phyloP scores from a whole-genome alignment of 2,888 invertebrate species.

The Notocelia uddmanniana region DNA sequence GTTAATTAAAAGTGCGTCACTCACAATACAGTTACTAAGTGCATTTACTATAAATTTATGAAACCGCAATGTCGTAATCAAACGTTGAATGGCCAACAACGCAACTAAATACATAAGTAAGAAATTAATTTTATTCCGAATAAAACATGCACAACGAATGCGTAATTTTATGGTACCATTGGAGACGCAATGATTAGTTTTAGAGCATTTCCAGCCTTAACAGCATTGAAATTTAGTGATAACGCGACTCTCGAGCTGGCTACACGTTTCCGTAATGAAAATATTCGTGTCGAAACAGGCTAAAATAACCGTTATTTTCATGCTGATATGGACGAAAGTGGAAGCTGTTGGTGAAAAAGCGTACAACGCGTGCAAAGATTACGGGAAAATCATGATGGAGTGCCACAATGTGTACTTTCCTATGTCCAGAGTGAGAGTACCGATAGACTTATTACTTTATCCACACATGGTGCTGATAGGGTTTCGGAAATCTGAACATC shows the following conservation, averaged over 20 bases:
- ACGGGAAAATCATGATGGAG: constrained; percentile 75
- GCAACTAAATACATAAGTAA: constrained; percentile 10
- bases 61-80: background rate
- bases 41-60: background rate
- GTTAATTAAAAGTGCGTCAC: background rate
- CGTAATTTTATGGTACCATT: constrained; percentile 52
- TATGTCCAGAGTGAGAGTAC: constrained; percentile 67
- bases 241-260: constrained; percentile 52
- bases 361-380: constrained; percentile 69
- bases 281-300: constrained; percentile 1
- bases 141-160: constrained; percentile 25
- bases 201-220: constrained; percentile 57
- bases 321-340: constrained; percentile 46
- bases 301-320: constrained; percentile 43
- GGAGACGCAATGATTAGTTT: constrained; percentile 59
- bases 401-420: constrained; percentile 76
- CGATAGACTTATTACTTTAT: constrained; percentile 82
- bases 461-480: constrained; percentile 88
- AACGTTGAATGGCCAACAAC: background rate
- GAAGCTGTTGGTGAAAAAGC: constrained; percentile 69
- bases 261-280: constrained; percentile 22
- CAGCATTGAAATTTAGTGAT: constrained; percentile 63
- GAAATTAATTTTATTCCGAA: constrained; percentile 11
- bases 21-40: background rate
- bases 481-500: constrained; percentile 54